phyloP scores from a whole-genome alignment of 2,888 invertebrate species.

The Sussaba pulchella region DNA sequence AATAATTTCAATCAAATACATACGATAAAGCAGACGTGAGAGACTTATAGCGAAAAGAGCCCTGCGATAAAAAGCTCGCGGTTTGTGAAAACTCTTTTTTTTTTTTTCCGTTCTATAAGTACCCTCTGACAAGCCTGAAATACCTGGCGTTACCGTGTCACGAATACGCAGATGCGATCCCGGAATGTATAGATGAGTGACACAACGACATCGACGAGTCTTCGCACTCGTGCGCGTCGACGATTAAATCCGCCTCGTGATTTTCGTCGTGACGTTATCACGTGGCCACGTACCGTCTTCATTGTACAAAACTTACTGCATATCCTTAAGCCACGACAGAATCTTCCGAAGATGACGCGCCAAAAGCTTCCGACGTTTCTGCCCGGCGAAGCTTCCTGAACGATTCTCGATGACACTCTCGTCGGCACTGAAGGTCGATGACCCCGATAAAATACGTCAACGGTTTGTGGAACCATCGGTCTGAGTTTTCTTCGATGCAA shows the following conservation, averaged over 20 bases:
- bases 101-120: constrained; percentile 17
- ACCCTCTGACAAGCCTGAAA: constrained; percentile 28
- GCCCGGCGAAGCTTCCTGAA: background rate
- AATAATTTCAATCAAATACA: constrained; percentile 28
- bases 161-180: constrained; percentile 11
- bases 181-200: constrained; percentile 12
- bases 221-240: constrained; percentile 43
- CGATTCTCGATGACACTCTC: background rate
- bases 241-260: constrained; percentile 13
- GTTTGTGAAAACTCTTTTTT: background rate
- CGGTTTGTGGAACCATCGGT: too few relatives aligned
- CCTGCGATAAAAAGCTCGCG: background rate
- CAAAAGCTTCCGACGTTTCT: constrained; percentile 11
- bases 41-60: constrained; percentile 44
- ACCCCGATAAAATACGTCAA: too few relatives aligned
- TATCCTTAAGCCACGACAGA: constrained; percentile 30
- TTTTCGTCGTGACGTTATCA: constrained; percentile 6
- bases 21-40: constrained; percentile 15
- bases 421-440: too few relatives aligned
- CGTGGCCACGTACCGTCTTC: constrained; percentile 26
- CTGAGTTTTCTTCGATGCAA: too few relatives aligned
- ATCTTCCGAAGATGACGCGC: constrained; percentile 5
- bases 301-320: constrained; percentile 47
- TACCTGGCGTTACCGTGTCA: constrained; percentile 42
- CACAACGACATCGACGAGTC: constrained; percentile 36